Conservation (phyloP, 2,797 vertebrate genomes). For the Characodon lateralis region DNA sequence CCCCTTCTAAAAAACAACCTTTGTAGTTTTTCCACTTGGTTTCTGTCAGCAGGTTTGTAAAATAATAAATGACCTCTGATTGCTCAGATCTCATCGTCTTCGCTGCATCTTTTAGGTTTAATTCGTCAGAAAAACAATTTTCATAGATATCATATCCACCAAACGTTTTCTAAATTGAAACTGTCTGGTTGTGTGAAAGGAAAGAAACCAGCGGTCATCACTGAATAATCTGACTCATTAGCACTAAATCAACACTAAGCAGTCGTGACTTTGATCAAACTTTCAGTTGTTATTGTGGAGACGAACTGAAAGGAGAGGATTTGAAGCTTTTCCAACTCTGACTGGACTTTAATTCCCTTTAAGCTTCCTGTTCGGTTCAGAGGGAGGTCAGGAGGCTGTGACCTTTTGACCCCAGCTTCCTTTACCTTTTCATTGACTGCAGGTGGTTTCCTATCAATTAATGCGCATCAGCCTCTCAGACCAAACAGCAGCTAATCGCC, state of each 20-base stretch:
- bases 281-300: background rate
- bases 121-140: too few species aligned
- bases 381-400: constrained; percentile 18
- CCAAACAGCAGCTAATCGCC: too few species aligned
- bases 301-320: constrained; percentile 7
- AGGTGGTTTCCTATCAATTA: background rate
- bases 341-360: constrained; percentile 34
- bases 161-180: background rate
- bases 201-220: background rate
- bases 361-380: constrained; percentile 37
- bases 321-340: constrained; percentile 25
- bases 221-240: background rate
- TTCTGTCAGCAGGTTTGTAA: background rate
- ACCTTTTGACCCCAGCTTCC: constrained; percentile 34
- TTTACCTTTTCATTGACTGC: background rate
- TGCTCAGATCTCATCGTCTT: background rate
- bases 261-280: background rate
- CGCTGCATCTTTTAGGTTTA: too few species aligned
- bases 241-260: background rate
- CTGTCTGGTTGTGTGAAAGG: background rate
- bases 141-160: background rate
- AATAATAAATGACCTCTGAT: background rate
- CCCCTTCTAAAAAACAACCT: too few species aligned
- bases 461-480: too few species aligned
- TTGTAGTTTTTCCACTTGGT: background rate